Evolutionary conservation across 2,113 vertebrate species (phyloP).

Genomic region (Entomyzon cyanotis): DNA sequence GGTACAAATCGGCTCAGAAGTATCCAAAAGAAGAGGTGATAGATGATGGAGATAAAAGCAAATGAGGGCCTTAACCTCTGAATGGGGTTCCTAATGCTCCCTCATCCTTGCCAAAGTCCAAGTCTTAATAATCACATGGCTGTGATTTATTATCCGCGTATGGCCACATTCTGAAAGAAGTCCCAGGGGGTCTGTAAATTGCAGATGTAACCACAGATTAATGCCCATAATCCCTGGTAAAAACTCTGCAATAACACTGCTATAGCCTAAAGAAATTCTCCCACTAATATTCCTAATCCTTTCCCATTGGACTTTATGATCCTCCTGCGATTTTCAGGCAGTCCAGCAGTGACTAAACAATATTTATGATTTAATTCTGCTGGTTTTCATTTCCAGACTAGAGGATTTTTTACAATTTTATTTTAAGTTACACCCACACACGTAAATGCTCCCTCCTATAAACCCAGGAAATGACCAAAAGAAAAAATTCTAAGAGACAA

Average conservation of each 20-base stretch:
- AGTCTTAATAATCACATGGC: background rate
- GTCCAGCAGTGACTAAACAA: conserved; percentile 35
- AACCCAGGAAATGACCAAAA: conserved; percentile 25
- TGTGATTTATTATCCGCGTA: conserved; percentile 10
- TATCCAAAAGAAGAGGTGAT: background rate
- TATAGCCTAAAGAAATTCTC: conserved; percentile 35
- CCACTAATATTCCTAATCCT: conserved; percentile 52
- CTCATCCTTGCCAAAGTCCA: background rate
- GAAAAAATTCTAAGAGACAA: background rate
- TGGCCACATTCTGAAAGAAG: background rate
- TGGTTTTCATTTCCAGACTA: conserved; percentile 52
- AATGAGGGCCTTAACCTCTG: background rate
- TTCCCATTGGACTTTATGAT: conserved; percentile 33
- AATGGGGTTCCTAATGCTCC: background rate
- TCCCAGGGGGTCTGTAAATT: conserved; percentile 16
- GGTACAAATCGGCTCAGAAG: background rate
- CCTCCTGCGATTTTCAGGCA: conserved; percentile 49
- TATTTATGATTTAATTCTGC: conserved; percentile 33
- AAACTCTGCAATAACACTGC: conserved; percentile 45
- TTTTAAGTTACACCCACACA: conserved; percentile 34
- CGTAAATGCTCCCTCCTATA: background rate
- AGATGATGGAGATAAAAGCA: background rate
- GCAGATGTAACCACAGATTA: conserved; percentile 55
- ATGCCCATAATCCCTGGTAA: conserved; percentile 48
- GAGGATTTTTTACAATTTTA: background rate